phyloP scores from a whole-genome alignment of 2,797 vertebrate species.

The Anguilla anguilla region DNA sequence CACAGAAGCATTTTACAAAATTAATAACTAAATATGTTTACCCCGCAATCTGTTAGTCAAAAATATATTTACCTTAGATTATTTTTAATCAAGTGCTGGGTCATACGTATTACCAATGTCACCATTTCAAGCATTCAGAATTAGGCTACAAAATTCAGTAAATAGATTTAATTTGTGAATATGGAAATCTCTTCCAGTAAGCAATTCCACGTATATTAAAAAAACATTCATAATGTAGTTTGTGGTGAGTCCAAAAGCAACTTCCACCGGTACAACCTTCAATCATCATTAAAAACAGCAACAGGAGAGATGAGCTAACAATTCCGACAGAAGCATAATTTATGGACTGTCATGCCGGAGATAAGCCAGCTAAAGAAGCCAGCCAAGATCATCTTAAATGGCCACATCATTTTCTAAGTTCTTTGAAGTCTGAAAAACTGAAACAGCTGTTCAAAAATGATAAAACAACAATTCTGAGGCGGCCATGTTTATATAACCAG shows the following conservation, averaged over 20 bases:
- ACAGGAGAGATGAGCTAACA: background rate
- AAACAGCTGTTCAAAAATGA: background rate
- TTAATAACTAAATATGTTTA: background rate
- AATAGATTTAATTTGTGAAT: background rate
- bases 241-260: background rate
- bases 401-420: background rate
- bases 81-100: background rate
- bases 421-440: slow-evolving; percentile 14
- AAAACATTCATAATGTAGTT: background rate
- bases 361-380: background rate
- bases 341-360: background rate
- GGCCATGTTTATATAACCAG: background rate
- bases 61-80: background rate
- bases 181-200: background rate
- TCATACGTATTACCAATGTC: background rate
- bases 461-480: background rate
- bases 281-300: background rate
- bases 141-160: background rate
- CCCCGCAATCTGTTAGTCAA: background rate
- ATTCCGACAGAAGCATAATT: background rate
- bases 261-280: background rate
- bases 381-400: background rate
- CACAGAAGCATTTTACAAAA: background rate
- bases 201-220: background rate
- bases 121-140: background rate